Percentiles rank a stretch among this genome's conserved stretches.
Evolutionary conservation across 2,797 vertebrate species (phyloP).

Genomic region (Brachyrhaphis roseni): DNA sequence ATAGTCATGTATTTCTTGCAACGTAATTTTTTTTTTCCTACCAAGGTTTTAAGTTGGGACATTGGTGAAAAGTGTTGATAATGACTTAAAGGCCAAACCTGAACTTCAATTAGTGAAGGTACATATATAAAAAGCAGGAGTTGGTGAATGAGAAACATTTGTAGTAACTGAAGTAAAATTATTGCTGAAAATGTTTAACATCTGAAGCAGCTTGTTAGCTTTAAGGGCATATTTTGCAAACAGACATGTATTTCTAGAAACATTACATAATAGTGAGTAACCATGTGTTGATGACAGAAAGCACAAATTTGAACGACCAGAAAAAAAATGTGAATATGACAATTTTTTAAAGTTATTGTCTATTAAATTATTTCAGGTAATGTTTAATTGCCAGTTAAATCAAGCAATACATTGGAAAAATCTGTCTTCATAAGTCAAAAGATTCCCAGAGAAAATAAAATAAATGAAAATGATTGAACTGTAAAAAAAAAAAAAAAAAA

Average conservation of each 20-base stretch:
- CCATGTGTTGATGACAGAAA: slow-evolving; percentile 9
- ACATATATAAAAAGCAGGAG: neutral
- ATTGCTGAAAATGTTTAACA: neutral
- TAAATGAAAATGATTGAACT: neutral
- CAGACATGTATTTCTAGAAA: slow-evolving; percentile 12
- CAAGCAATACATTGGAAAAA: slow-evolving; percentile 44
- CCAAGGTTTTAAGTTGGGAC: neutral
- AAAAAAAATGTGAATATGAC: slow-evolving; percentile 28
- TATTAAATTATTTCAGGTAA: slow-evolving; percentile 34
- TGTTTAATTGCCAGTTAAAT: slow-evolving; percentile 44
- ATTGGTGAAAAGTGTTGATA: neutral
- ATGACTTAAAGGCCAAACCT: neutral
- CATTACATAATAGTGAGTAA: slow-evolving; percentile 2
- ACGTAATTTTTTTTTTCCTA: neutral
- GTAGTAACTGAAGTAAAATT: neutral
- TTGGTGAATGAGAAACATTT: neutral
- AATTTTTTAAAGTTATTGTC: slow-evolving; percentile 19
- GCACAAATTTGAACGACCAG: slow-evolving; percentile 10
- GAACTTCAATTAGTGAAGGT: neutral
- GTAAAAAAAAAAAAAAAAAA: neutral
- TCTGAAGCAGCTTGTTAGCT: neutral
- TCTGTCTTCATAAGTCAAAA: slow-evolving; percentile 27
- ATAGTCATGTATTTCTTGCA: neutral
- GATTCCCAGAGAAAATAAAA: slow-evolving; percentile 11
- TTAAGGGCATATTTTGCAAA: neutral